Percentiles rank a stretch among this genome's conserved stretches.
phyloP scores from a whole-genome alignment of 23 tunicate genomes.

The Halocynthia roretzi region DNA sequence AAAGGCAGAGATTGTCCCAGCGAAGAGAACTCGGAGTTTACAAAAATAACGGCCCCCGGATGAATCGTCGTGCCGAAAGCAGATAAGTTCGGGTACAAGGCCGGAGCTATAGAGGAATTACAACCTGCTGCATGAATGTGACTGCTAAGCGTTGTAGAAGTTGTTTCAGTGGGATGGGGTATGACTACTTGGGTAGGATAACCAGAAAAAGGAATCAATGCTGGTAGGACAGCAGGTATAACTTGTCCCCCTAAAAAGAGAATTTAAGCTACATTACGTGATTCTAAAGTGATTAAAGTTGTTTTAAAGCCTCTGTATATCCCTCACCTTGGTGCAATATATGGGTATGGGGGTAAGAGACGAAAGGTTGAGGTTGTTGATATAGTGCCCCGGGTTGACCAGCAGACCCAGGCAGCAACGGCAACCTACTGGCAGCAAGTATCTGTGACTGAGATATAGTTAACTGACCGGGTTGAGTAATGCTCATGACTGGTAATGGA shows the following conservation, averaged over 20 bases:
- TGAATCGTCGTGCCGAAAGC: too few relatives aligned
- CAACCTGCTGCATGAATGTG: too few relatives aligned
- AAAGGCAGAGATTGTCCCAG: too few relatives aligned
- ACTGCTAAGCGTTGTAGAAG: too few relatives aligned
- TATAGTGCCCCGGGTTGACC: neutral
- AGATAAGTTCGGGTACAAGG: too few relatives aligned
- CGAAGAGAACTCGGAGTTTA: too few relatives aligned
- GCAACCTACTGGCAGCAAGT: too few relatives aligned
- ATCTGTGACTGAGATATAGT: neutral
- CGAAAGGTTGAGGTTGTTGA: constrained; percentile 1
- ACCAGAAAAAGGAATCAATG: neutral
- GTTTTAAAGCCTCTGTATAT: neutral
- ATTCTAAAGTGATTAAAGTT: too few relatives aligned
- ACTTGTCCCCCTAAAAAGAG: neutral
- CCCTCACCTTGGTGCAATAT: neutral
- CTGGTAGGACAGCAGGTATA: neutral
- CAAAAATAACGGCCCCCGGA: too few relatives aligned
- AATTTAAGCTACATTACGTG: neutral
- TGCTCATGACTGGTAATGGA: neutral
- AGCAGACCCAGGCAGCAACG: too few relatives aligned
- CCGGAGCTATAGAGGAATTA: too few relatives aligned
- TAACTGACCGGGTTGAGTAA: neutral
- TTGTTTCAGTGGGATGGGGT: too few relatives aligned
- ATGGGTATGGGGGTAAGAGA: neutral
- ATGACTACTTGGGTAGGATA: neutral